Evolutionary conservation across 2,888 invertebrate genomes (phyloP), one percentile per base, ranked within the genome.

Genomic region (Hartigia nigra): DNA sequence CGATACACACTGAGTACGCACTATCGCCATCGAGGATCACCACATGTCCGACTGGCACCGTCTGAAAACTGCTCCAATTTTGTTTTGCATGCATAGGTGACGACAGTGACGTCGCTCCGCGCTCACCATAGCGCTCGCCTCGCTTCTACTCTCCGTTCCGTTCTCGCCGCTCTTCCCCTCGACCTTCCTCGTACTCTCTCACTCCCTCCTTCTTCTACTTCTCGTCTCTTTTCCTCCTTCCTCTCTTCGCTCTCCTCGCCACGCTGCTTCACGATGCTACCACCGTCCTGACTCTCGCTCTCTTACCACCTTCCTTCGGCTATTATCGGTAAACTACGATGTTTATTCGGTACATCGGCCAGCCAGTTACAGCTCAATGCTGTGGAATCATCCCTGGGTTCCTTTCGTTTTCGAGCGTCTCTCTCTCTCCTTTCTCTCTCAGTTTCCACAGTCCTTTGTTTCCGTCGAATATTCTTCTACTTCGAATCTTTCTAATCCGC

Each of bases 111-210:
- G 87, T 87, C 84, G 86, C 84, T 82, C 82, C 80, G 80, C 83
- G 92, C 92, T 93, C 92, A 92, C 93, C 92, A 93, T 93, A 84
- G 91, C 93, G 93, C 93, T 92, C 92, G 93, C 93, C 92, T 92
- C 92, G 92, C 92, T 92, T 92, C 93, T 92, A 92, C 92, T 93
- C 92, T 93, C 92, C 93, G 92, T 92, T 92, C 78, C 75, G 80
- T 92, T 92, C 92, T 92, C 92, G 92, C 92, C 92, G 92, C 92
- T 69, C 55, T 55, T 55, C 55, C 55, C 55, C 55, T 55, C 55
- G 55, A 55, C 55, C 55, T 55, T 55, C 55, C 23, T 9, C 23
- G 23, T n/a, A n/a, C 23, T 55, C 55, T 55, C 55, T 55, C 55
- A 23, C 23, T 55, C 55, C 55, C 55, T 55, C 55, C 55, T 55